phyloP scores from a whole-genome alignment of 2,888 invertebrate genomes.

The Oligia strigilis region DNA sequence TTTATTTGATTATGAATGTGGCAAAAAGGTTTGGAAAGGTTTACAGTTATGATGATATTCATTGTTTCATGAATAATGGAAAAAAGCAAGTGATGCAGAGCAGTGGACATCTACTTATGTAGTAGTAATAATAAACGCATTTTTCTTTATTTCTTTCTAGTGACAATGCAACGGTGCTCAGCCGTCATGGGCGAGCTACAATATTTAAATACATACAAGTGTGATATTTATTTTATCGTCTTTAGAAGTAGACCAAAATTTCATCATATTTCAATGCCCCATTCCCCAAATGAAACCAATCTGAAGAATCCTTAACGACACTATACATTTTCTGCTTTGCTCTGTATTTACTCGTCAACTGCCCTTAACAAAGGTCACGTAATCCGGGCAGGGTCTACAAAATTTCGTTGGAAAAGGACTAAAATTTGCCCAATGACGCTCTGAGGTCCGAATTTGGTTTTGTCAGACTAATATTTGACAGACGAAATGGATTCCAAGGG shows the following conservation, averaged over 20 bases:
- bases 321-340: slow-evolving; percentile 19
- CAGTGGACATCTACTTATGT: not conserved
- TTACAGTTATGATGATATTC: not conserved
- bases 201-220: not conserved
- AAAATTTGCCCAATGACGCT: slow-evolving; percentile 48
- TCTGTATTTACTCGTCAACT: slow-evolving; percentile 31
- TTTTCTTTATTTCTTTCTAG: not conserved
- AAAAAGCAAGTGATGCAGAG: no score
- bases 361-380: slow-evolving; percentile 52
- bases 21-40: not conserved
- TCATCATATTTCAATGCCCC: not conserved
- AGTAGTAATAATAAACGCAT: not conserved
- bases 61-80: not conserved
- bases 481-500: slow-evolving; percentile 26
- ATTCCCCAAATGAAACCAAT: not conserved
- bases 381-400: slow-evolving; percentile 46
- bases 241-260: not conserved
- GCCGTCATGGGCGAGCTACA: not conserved
- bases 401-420: slow-evolving; percentile 53
- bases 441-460: slow-evolving; percentile 40
- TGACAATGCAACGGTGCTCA: not conserved
- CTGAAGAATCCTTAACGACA: not conserved
- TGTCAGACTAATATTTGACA: slow-evolving; percentile 50
- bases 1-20: not conserved
- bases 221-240: not conserved